Percentiles rank a stretch among this genome's conserved stretches.
These are phyloP conservation scores for Okapia johnstoni DNA, from an alignment of 2,113 vertebrate species.

Conservation along the genomic window DNA sequence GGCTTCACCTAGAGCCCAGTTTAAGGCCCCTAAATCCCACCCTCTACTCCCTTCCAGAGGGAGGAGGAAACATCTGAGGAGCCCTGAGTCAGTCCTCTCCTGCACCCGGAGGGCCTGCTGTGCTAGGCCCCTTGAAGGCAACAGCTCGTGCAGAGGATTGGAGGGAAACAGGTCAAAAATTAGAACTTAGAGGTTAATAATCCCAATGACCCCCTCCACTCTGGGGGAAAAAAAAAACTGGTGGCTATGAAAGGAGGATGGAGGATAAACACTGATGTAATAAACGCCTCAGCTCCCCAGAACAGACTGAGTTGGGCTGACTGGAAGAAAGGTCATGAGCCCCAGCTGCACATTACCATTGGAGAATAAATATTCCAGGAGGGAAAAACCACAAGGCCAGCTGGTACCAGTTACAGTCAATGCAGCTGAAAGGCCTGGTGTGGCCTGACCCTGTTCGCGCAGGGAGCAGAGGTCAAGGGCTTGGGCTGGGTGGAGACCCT, in stretches of 20 bases:
- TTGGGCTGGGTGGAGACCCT: background rate
- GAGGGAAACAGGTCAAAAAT: background rate
- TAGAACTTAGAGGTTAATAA: slow-evolving; percentile 21
- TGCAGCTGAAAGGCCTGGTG: background rate
- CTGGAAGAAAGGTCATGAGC: background rate
- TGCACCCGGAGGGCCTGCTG: background rate
- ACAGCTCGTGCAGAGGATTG: background rate
- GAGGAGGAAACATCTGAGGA: background rate
- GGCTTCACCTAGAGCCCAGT: slow-evolving; percentile 59
- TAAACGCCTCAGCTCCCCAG: background rate
- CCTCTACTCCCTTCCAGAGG: background rate
- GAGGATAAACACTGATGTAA: slow-evolving; percentile 12
- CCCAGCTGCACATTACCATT: background rate
- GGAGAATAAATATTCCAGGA: slow-evolving; percentile 21
- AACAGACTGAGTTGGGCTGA: background rate
- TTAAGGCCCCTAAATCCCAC: slow-evolving; percentile 28
- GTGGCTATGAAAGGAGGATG: background rate
- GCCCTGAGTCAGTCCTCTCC: slow-evolving; percentile 55
- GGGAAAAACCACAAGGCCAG: background rate
- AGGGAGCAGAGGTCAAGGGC: background rate
- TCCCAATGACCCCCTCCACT: background rate
- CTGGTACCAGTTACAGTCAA: background rate
- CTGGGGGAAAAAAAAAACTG: background rate
- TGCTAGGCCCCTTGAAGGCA: background rate
- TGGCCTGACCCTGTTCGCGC: background rate